Conservation (phyloP, 2,113 vertebrate genomes). For the Bombycilla garrulus region DNA sequence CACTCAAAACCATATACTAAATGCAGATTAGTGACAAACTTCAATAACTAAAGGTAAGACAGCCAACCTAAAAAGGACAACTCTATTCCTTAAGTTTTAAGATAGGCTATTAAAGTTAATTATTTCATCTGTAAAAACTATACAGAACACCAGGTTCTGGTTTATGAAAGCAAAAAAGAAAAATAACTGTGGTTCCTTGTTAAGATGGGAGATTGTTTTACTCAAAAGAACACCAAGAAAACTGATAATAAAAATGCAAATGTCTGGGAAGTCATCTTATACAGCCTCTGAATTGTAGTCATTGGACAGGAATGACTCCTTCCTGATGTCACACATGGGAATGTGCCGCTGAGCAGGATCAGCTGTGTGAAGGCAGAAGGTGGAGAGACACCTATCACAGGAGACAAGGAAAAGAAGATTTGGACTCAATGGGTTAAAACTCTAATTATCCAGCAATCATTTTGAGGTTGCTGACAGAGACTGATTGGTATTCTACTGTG, state of each 20-base stretch:
- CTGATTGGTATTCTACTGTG: background rate
- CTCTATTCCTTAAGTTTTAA: background rate
- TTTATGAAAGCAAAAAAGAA: background rate
- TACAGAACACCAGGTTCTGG: background rate
- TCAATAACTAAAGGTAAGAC: background rate
- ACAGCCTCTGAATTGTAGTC: background rate
- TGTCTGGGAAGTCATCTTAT: background rate
- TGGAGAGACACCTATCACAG: background rate
- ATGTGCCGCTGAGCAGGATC: background rate
- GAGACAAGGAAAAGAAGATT: background rate
- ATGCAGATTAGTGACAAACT: background rate
- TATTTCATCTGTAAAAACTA: background rate
- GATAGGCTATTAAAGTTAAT: background rate
- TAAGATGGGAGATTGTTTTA: background rate
- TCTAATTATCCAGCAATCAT: background rate
- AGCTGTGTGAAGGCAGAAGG: background rate
- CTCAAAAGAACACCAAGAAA: background rate
- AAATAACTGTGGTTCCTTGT: background rate
- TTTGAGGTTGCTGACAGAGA: background rate
- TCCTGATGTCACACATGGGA: background rate
- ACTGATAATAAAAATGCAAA: background rate
- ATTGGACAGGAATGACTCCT: background rate
- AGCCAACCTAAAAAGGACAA: background rate
- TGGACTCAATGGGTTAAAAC: background rate
- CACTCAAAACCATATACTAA: background rate